Evolutionary conservation across 2,888 invertebrate species (phyloP).

Genomic region (Anthoptus insignis): DNA sequence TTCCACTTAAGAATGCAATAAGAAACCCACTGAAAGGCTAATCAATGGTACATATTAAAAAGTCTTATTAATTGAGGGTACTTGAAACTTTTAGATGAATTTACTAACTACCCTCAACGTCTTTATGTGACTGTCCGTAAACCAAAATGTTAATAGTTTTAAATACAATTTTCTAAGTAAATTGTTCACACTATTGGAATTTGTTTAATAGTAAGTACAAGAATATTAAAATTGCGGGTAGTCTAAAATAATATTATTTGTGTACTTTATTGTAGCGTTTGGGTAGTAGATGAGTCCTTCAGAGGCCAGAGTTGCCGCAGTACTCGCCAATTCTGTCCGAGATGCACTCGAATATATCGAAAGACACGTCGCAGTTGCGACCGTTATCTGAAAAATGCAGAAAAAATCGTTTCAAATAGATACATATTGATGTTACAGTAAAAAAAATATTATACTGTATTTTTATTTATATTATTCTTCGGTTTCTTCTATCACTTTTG

Average conservation of each 20-base stretch:
- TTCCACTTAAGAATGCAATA: no score
- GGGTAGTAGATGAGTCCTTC: no score
- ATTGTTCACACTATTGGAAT: background rate
- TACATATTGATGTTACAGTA: no score
- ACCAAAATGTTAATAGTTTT: no score
- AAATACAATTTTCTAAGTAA: background rate
- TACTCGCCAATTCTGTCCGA: constrained; percentile 92
- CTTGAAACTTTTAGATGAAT: background rate
- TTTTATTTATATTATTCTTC: no score
- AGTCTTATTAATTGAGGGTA: background rate
- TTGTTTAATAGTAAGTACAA: background rate
- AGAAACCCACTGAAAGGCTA: no score
- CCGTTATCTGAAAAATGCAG: constrained; percentile 87
- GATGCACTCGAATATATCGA: constrained; percentile 93
- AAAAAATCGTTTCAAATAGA: no score
- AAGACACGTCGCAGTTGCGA: constrained; percentile 91
- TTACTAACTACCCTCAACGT: background rate
- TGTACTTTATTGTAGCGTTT: background rate
- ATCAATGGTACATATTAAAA: no score
- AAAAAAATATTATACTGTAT: no score
- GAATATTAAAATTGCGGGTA: background rate
- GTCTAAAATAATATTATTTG: background rate
- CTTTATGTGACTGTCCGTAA: no score
- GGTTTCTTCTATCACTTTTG: no score
- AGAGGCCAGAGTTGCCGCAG: constrained; percentile 86